Percentiles rank a stretch among this genome's conserved stretches.
phyloP scores from a whole-genome alignment of 1,140 invertebrate genomes.

The Penaeus indicus region DNA sequence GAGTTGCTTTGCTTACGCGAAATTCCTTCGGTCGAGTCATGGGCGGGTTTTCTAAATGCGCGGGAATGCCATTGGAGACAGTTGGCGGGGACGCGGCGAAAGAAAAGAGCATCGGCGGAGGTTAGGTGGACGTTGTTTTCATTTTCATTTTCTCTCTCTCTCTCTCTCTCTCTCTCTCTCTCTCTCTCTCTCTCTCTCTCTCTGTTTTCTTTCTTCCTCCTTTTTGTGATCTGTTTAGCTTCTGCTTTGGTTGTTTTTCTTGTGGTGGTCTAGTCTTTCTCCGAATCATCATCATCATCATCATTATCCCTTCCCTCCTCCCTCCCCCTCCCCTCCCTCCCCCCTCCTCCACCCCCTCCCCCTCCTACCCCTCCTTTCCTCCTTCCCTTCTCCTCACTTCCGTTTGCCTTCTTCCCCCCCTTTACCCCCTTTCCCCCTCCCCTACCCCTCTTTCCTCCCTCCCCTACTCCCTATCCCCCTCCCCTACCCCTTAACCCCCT shows the following conservation, averaged over 20 bases:
- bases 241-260: neutral
- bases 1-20: too few species aligned
- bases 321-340: neutral
- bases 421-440: too few species aligned
- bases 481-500: neutral
- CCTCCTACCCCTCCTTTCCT: neutral
- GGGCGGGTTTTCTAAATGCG: too few species aligned
- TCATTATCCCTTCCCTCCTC: neutral
- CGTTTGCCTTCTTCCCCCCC: neutral
- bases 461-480: neutral
- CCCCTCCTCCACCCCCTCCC: neutral
- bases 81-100: too few species aligned
- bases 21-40: too few species aligned
- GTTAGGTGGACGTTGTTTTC: neutral
- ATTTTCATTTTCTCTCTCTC: neutral
- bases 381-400: too few species aligned
- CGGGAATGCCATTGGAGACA: too few species aligned
- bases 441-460: neutral
- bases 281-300: neutral
- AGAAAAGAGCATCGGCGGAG: neutral
- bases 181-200: constrained; percentile 4
- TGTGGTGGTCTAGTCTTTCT: neutral
- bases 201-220: neutral
- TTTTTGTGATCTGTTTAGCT: neutral
- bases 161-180: neutral